Base-by-base conservation (phyloP, 2,113 vertebrate species). In the Peromyscus californicus region DNA sequence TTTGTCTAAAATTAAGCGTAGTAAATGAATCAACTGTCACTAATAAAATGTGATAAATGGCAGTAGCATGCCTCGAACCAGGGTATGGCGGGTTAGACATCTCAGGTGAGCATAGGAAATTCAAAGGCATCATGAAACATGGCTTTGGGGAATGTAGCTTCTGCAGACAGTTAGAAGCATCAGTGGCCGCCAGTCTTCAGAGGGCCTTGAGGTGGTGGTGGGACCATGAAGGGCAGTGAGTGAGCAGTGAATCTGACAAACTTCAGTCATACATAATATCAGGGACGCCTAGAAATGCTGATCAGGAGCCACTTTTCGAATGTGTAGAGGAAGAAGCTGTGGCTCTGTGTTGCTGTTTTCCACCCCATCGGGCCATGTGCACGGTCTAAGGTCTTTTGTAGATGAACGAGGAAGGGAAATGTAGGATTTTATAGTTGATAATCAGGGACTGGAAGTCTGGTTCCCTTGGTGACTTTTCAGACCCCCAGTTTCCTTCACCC, bases 31-130 rank as follows among this genome's bases (percentile, higher is more conserved):
- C 87, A 94, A 39, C 13, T 17, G 17, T 84, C n/a, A 59, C 86
- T 86, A 65, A 59, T 88, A 85, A 95, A 79, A 88, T 70, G 12
- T 39, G 42, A 74, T 93, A 93, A 89, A 48, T 94, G 85, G 61
- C 0, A 79, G 4, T 45, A 83, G 15, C 61, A 74, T 12, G 57
- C 11, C 42, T 3, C 74, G 82, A 95, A 74, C 36, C 31, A 51
- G 69, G 17, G 65, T 48, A 88, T 59, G 63, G 19, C 84, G 90
- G 19, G 63, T 61, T 51, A 91, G 90, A 87, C 65, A 87, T 36
- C 69, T 59, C 39, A n/a, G 33, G 31, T 69, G 33, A 91, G 59
- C 84, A 74, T 33, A 70, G 67, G 84, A 74, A 91, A 80, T 94
- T 94, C 91, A 84, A 69, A 75, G 48, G 22, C 87, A 31, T 31